These are phyloP conservation scores for Prosapia bicincta DNA, from an alignment of 2,888 invertebrate genomes.

Conservation along the genomic window DNA sequence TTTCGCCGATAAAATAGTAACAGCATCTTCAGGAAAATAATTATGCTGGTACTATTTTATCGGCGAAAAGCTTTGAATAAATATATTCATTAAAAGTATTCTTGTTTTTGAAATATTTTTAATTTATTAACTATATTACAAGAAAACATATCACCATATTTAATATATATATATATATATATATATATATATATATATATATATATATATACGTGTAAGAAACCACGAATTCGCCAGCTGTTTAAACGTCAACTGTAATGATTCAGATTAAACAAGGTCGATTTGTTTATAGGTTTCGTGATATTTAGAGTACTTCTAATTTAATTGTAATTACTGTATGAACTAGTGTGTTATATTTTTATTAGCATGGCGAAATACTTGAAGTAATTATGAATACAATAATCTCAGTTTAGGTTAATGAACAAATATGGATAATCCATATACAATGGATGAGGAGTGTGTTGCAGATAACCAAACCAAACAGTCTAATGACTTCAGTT, in stretches of 20 bases:
- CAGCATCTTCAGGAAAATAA: too few species aligned
- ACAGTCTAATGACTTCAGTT: slow-evolving; percentile 39
- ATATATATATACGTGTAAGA: too few species aligned
- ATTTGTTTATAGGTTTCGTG: neutral
- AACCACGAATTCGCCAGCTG: neutral
- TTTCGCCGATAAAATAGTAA: too few species aligned
- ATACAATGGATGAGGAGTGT: slow-evolving; percentile 13
- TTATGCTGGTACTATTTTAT: too few species aligned
- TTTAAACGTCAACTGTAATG: neutral
- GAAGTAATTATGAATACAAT: neutral
- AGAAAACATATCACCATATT: too few species aligned
- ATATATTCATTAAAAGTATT: too few species aligned
- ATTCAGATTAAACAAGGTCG: neutral
- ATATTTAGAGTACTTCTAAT: neutral
- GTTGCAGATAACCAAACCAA: neutral
- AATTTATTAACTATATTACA: too few species aligned
- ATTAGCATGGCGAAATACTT: neutral
- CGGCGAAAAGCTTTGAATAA: too few species aligned
- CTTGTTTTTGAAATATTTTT: too few species aligned
- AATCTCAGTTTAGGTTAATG: neutral
- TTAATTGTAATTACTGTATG: neutral
- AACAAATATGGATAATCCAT: slow-evolving; percentile 19
- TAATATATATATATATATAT: too few species aligned
- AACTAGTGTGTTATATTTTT: neutral
- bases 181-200: too few species aligned